These are phyloP conservation scores for Drosophila anceps DNA, from an alignment of 2,888 invertebrate species.

Conservation along the genomic window DNA sequence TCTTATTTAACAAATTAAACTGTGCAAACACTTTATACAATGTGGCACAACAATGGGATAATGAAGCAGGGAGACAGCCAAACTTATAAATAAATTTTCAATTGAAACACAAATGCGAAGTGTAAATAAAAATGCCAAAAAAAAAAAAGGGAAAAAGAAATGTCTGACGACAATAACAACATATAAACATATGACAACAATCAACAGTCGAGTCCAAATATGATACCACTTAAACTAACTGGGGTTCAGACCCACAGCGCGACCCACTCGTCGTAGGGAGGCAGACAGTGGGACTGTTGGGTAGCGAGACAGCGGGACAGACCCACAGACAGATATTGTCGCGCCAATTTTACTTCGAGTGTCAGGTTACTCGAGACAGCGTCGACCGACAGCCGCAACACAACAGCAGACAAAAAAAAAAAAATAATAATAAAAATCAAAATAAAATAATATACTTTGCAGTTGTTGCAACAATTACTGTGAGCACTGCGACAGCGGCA, in stretches of 20 bases:
- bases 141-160: not conserved
- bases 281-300: slow-evolving; percentile 26
- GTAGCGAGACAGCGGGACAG: slow-evolving; percentile 20
- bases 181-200: slow-evolving; percentile 40
- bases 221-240: slow-evolving; percentile 55
- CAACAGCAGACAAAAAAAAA: slow-evolving; percentile 11
- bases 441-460: slow-evolving; percentile 47
- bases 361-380: slow-evolving; percentile 64
- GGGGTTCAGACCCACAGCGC: slow-evolving; percentile 30
- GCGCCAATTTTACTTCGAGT: slow-evolving; percentile 64
- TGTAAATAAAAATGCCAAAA: slow-evolving; percentile 50
- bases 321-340: slow-evolving; percentile 59
- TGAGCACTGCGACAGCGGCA: slow-evolving; percentile 19
- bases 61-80: slow-evolving; percentile 9
- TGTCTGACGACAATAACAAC: slow-evolving; percentile 21
- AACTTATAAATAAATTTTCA: slow-evolving; percentile 40
- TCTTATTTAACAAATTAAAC: slow-evolving; percentile 70
- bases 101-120: slow-evolving; percentile 53
- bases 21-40: slow-evolving; percentile 42
- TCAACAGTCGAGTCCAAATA: slow-evolving; percentile 42
- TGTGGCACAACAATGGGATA: slow-evolving; percentile 26
- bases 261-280: slow-evolving; percentile 26
- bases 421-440: slow-evolving; percentile 40
- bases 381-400: slow-evolving; percentile 35
- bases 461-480: slow-evolving; percentile 59